Percentiles rank a stretch among this genome's conserved stretches.
Evolutionary conservation across 2,797 vertebrate genomes (phyloP).

Genomic region (Alectoris magna): DNA sequence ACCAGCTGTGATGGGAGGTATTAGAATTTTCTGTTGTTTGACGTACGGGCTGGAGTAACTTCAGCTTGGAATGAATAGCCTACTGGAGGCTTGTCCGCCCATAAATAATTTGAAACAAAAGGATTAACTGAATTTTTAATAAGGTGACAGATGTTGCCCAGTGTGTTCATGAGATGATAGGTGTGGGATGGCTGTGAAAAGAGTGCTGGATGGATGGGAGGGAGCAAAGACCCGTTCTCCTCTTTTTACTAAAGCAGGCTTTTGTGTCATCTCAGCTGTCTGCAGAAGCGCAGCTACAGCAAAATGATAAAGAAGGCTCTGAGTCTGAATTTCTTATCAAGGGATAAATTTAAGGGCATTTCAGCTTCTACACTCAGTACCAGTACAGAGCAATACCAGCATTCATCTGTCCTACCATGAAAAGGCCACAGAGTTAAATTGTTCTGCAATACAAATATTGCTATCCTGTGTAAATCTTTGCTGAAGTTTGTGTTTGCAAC

Average conservation of each 20-base stretch:
- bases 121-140: background rate
- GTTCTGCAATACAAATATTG: background rate
- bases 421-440: background rate
- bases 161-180: background rate
- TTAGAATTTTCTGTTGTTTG: background rate
- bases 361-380: background rate
- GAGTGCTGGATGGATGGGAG: background rate
- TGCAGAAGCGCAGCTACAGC: background rate
- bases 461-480: background rate
- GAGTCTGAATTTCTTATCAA: background rate
- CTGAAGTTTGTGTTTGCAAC: background rate
- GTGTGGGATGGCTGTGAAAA: background rate
- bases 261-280: background rate
- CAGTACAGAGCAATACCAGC: background rate
- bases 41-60: background rate
- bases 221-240: background rate
- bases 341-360: background rate
- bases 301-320: background rate
- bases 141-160: conserved; percentile 6
- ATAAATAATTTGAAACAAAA: background rate
- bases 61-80: background rate
- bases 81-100: background rate
- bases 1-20: background rate
- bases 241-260: background rate
- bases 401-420: background rate